Base-by-base conservation (phyloP, 2,888 invertebrate genomes). In the Caenorhabditis uteleia region DNA sequence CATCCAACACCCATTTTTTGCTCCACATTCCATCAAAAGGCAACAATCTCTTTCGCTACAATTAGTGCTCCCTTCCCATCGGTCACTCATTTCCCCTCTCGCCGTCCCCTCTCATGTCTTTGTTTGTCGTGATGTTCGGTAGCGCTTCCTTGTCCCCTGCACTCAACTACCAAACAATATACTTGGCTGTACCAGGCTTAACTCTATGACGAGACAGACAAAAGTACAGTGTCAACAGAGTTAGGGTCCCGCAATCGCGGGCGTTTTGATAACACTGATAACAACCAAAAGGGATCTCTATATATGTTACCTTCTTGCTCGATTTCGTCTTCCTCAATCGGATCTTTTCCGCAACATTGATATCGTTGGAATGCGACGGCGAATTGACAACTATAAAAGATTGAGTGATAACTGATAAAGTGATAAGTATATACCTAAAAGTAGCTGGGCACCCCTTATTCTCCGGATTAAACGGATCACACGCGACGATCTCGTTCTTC, bases 261-360 rank as follows among this genome's bases (percentile, higher is more conserved):
- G 3, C 18, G 10, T 23, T 23, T 40, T 40, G 40, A 40, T 40
- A 40, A 21, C n/a, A 40, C 5, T 23, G n/a, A n/a, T n/a, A n/a
- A n/a, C n/a, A n/a, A n/a, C n/a, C n/a, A n/a, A n/a, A n/a, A n/a
- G n/a, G n/a, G n/a, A 40, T 23, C 14, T 23, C 12, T 23, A 23
- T 7, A 34, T 43, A 10, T 8, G 47, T 26, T 33, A 70, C 71
- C 75, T 58, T 71, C 69, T 42, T 70, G 70, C 31, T 71, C 75
- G 20, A 70, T 58, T 40, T 76, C 76, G 21, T 79, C 77, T 53
- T 77, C 77, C 36, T 76, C 77, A 40, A 77, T 70, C n/a, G 76
- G 71, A 48, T 77, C 77, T 26, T 80, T 80, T 36, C 79, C 79
- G 49, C 79, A 79, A 38, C 79, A 79, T 45, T 79, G 79, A 49